Evolutionary conservation across 1,140 invertebrate genomes (phyloP), one percentile per base, ranked within the genome.

Genomic region (Chironomus tepperi): DNA sequence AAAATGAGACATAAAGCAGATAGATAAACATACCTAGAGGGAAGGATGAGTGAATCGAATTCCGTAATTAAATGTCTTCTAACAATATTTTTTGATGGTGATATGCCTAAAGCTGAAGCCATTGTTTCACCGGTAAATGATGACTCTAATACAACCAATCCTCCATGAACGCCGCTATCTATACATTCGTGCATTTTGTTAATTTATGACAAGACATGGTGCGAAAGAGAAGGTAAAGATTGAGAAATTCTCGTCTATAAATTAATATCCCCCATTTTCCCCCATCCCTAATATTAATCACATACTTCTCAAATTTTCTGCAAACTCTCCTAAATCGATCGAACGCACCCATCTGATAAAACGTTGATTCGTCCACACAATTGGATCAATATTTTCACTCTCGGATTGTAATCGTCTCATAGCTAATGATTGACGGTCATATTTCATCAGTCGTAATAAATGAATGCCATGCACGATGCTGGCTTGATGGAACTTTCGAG

Each of bases 281-380:
- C 24, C 24, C 24, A 34, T 34, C 24, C 3, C 16, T 21, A 76
- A 42, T 74, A 47, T 42, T 21, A 19, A 74, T n/a, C 76, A 34
- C 24, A 34, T 83, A 93, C 93, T 93, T 90, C 94, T 94, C n/a
- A 97, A 85, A 83, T 96, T 96, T 76, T 96, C 93, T 76, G 94
- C 92, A 80, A 96, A 98, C 86, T 98, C 95, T 72, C 89, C 90
- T 77, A 98, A 87, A 84, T 98, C 95, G 80, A 98, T 96, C 81
- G 91, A 93, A 78, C 92, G 87, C 19, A 94, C 92, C 95, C 95
- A 98, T 79, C 92, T 89, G 75, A 97, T 92, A 79, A 97, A 94
- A 79, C 94, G 88, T 79, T 95, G 91, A 85, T 96, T 97, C 76
- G 94, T 97, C 95, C 95, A 98, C 19, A 97, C 94, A 74, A 98